Conservation (phyloP, 2,113 vertebrate species). For the Apistogramma diplotaenia region DNA sequence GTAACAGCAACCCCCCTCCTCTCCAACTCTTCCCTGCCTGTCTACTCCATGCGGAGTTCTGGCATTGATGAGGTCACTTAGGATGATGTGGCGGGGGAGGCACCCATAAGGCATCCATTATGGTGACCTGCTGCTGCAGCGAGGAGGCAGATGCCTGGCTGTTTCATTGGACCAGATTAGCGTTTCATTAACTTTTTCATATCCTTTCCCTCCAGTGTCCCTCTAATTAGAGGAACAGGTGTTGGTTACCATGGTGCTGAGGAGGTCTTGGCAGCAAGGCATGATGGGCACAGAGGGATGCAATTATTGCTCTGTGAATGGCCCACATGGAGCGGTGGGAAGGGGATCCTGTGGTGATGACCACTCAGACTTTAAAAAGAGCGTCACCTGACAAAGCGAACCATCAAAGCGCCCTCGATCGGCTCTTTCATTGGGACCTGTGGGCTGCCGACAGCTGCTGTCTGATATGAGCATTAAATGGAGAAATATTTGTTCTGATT, state of each 20-base stretch:
- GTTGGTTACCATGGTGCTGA: conserved; percentile 44
- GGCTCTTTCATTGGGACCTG: not conserved
- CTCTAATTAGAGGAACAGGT: conserved; percentile 66
- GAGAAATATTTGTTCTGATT: conserved; percentile 7
- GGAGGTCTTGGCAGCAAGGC: conserved; percentile 58
- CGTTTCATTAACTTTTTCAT: conserved; percentile 55
- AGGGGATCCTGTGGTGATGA: conserved; percentile 5
- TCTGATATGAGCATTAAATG: not conserved
- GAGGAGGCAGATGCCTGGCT: conserved; percentile 30
- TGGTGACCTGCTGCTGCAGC: conserved; percentile 16
- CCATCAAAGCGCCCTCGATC: conserved; percentile 5
- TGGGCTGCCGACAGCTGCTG: not conserved
- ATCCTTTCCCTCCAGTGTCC: conserved; percentile 48
- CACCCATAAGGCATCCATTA: conserved; percentile 54
- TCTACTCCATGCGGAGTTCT: not conserved
- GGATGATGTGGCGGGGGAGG: conserved; percentile 42
- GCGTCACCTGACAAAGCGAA: conserved; percentile 19
- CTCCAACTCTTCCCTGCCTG: not conserved
- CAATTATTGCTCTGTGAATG: conserved; percentile 31
- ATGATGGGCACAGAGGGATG: conserved; percentile 44
- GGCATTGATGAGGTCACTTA: conserved; percentile 43
- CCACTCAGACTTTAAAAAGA: conserved; percentile 41
- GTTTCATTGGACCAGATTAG: conserved; percentile 54
- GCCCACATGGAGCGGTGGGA: conserved; percentile 4
- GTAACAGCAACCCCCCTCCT: conserved; percentile 1